Evolutionary conservation across 2,797 vertebrate species (phyloP).

Genomic region (Thalassophryne amazonica): DNA sequence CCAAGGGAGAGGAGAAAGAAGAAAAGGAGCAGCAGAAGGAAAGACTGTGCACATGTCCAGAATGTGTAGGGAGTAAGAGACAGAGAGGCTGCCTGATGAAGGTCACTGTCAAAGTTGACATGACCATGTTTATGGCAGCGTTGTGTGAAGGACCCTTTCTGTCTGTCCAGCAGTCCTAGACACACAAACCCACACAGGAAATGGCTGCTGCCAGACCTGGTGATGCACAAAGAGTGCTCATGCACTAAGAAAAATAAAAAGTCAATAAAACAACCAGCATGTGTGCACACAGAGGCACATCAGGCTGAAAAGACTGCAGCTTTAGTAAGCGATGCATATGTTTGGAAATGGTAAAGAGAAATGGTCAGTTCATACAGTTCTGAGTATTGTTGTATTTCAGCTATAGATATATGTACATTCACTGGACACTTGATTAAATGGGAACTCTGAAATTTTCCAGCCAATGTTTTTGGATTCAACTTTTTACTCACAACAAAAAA

Average conservation of each 20-base stretch:
- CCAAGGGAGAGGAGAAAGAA: neutral
- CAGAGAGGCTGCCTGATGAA: constrained; percentile 1
- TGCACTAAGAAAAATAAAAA: constrained; percentile 36
- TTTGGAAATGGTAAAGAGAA: too few species aligned
- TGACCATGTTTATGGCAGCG: neutral
- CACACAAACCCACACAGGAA: neutral
- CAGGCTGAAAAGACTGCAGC: constrained; percentile 4
- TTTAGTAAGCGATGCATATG: constrained; percentile 8
- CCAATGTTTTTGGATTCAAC: too few species aligned
- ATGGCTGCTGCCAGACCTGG: constrained; percentile 8
- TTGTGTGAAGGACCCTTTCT: neutral
- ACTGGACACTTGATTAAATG: too few species aligned
- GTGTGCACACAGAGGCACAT: constrained; percentile 4
- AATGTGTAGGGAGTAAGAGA: neutral
- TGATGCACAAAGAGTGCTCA: constrained; percentile 13
- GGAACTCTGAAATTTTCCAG: too few species aligned
- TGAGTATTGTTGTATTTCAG: too few species aligned
- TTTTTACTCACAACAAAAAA: too few species aligned
- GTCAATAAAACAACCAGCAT: constrained; percentile 26
- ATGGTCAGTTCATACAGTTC: too few species aligned
- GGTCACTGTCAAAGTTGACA: constrained; percentile 25
- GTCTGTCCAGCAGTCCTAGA: neutral
- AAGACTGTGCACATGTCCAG: neutral
- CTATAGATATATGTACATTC: too few species aligned
- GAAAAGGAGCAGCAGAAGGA: neutral